A percentile compares a stretch with the other conserved stretches of the same genome.
These are phyloP conservation scores for Misgurnus mizolepis DNA, from an alignment of 2,113 vertebrate species.

Conservation along the genomic window DNA sequence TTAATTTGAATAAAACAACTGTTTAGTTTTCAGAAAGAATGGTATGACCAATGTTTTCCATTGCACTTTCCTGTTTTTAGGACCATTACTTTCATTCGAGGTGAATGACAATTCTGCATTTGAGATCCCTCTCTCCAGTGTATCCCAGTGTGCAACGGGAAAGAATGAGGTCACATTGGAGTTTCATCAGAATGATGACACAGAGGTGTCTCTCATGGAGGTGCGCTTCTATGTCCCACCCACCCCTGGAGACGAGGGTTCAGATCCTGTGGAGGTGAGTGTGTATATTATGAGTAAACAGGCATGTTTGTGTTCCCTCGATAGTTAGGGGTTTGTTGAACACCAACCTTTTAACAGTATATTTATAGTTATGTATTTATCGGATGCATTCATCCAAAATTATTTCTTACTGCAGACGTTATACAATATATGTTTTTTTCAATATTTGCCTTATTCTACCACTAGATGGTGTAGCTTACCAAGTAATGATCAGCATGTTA, in stretches of 20 bases:
- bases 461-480: constrained; percentile 44
- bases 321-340: background rate
- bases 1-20: too few relatives aligned
- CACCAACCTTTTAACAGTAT: too few relatives aligned
- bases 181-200: constrained; percentile 86
- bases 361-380: too few relatives aligned
- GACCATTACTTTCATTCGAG: constrained; percentile 84
- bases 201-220: constrained; percentile 87
- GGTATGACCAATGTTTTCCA: background rate
- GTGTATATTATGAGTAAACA: background rate
- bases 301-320: background rate
- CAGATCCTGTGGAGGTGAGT: constrained; percentile 83
- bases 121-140: constrained; percentile 84
- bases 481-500: background rate
- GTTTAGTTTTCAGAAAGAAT: too few relatives aligned
- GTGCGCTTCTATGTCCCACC: constrained; percentile 87
- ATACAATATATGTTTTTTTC: background rate
- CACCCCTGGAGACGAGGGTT: constrained; percentile 77
- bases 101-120: constrained; percentile 84
- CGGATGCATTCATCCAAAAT: too few relatives aligned
- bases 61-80: constrained; percentile 59
- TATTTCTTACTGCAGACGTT: background rate
- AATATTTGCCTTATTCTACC: constrained; percentile 7
- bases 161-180: constrained; percentile 88
- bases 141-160: constrained; percentile 87